Evolutionary conservation across 2,797 vertebrate species (phyloP), one percentile per base, ranked within the genome.

Genomic region (Anniella stebbinsi): DNA sequence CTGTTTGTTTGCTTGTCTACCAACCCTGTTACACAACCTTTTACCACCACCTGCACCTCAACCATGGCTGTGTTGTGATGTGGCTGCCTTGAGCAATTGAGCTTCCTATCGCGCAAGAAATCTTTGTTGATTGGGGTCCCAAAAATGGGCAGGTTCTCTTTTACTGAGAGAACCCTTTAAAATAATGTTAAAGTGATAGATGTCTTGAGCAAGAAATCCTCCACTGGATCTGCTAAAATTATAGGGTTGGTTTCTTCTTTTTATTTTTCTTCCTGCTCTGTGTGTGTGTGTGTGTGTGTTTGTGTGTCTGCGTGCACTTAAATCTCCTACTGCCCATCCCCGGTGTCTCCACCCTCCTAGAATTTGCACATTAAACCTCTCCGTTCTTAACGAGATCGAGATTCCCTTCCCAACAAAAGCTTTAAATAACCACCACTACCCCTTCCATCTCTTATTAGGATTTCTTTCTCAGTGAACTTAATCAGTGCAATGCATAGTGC

Each of bases 81-180:
- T 51, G 0, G 1, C 1, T 81, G 70, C 77, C 57, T n/a, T 84
- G 78, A 92, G 48, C 88, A 57, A 72, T 4, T 57, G 10, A 0
- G 67, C 75, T 45, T 15, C 36, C 92, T 11, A 12, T 38, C 54
- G 83, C 51, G 91, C 80, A 11, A 88, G 48, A 88, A 92, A 87
- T 73, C 18, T 1, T 21, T 66, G 28, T 3, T 1, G 63, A 63
- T 1, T 10, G 13, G 78, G 3, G 18, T 90, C 92, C 54, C 33
- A 63, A 82, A 94, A 54, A 28, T 4, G 9, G 67, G 67, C 45
- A 2, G 33, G 2, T 0, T 28, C 0, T 78, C 0, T 72, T 91
- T 81, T 92, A 30, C 25, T 82, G 88, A 3, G 60, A 90, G 12
- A 9, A 87, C 36, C 51, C 3, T 33, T 81, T 25, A 2, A 45